These are phyloP conservation scores for Saturnia japonica DNA, from an alignment of 2,888 invertebrate genomes.

Conservation along the genomic window DNA sequence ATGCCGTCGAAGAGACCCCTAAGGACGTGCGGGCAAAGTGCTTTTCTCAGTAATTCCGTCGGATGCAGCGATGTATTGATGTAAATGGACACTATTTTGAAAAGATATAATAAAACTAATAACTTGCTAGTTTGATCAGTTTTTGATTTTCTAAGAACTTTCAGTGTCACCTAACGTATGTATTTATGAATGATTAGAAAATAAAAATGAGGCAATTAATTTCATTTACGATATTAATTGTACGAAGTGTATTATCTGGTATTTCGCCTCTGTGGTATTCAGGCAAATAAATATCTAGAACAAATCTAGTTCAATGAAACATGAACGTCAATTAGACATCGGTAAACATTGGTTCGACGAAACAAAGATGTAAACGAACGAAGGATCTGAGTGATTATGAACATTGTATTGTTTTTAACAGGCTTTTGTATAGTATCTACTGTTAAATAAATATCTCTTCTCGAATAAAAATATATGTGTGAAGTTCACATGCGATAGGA, in stretches of 20 bases:
- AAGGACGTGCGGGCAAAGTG: no score
- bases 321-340: constrained; percentile 23
- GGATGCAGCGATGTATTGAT: no score
- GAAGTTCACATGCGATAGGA: no score
- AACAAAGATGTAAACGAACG: constrained; percentile 21
- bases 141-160: no score
- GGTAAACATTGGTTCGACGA: constrained; percentile 22
- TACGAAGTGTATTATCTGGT: neutral
- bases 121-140: no score
- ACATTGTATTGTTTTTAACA: constrained; percentile 1
- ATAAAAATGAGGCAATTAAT: neutral
- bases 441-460: neutral
- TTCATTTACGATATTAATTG: neutral
- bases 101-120: no score
- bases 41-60: no score
- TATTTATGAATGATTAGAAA: neutral
- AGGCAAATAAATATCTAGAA: constrained; percentile 15
- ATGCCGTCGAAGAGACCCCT: no score
- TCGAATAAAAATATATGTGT: neutral
- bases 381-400: constrained; percentile 1
- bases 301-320: constrained; percentile 17
- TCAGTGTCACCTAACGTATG: no score
- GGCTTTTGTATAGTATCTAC: neutral
- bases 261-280: neutral
- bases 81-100: no score